Evolutionary conservation across 2,888 invertebrate genomes (phyloP).

Genomic region (Epinotia nisella): DNA sequence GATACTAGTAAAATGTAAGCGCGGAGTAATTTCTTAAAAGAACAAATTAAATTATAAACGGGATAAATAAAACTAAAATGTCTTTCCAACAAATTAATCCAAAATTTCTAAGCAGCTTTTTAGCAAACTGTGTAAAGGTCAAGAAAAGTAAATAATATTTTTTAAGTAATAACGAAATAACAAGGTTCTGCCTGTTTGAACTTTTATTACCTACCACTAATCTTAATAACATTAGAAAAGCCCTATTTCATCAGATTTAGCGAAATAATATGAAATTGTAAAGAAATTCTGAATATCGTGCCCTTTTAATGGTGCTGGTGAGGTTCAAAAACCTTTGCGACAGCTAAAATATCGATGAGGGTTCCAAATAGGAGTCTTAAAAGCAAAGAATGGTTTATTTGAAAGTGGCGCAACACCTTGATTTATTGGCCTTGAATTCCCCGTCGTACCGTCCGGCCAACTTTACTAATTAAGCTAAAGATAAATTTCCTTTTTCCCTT

Average conservation of each 20-base stretch:
- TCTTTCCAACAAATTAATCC: not conserved
- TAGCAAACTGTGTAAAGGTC: not conserved
- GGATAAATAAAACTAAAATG: not conserved
- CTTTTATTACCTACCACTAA: not conserved
- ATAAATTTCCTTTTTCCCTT: constrained; percentile 80
- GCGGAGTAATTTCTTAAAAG: too few relatives aligned
- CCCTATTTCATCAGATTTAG: not conserved
- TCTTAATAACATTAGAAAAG: not conserved
- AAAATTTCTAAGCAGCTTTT: not conserved
- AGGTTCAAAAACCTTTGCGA: constrained; percentile 46
- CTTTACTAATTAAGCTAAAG: constrained; percentile 83
- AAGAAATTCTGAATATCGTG: constrained; percentile 13
- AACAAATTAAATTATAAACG: not conserved
- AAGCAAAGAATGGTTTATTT: constrained; percentile 66
- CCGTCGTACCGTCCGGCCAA: constrained; percentile 70
- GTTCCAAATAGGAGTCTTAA: constrained; percentile 64
- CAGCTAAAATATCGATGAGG: constrained; percentile 66
- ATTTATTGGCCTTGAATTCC: constrained; percentile 79
- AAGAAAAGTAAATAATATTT: constrained; percentile 9
- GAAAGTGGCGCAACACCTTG: constrained; percentile 75
- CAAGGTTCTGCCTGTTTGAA: not conserved
- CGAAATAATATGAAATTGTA: constrained; percentile 12
- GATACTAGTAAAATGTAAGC: too few relatives aligned
- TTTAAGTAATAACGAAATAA: constrained; percentile 1
- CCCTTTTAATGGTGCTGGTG: constrained; percentile 4